Evolutionary conservation across 2,888 invertebrate species (phyloP).

Genomic region (Ecdyonurus torrentis): DNA sequence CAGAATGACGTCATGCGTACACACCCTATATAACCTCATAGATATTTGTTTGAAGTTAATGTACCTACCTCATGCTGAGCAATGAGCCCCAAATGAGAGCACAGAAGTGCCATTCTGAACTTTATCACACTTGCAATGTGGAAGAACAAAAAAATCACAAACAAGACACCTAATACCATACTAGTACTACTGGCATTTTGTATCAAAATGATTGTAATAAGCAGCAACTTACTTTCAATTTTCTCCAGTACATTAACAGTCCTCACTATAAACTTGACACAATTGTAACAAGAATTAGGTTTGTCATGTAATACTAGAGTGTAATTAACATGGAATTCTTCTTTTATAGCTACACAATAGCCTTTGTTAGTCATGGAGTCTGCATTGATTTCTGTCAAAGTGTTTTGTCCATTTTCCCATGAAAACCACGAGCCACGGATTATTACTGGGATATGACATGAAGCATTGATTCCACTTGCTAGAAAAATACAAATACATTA

Average conservation of each 20-base stretch:
- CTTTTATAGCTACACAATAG: constrained; percentile 49
- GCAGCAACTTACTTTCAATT: constrained; percentile 49
- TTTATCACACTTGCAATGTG: not conserved
- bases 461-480: not conserved
- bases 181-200: too few relatives aligned
- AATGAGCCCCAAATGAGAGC: too few relatives aligned
- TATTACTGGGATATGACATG: constrained; percentile 58
- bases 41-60: too few relatives aligned
- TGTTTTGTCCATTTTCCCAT: constrained; percentile 71
- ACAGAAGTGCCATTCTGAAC: not conserved
- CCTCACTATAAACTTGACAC: constrained; percentile 66
- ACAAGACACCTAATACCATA: too few relatives aligned
- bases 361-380: constrained; percentile 58
- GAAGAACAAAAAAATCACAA: not conserved
- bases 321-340: constrained; percentile 63
- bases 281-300: constrained; percentile 53
- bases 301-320: constrained; percentile 57
- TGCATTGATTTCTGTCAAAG: constrained; percentile 66
- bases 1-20: too few relatives aligned
- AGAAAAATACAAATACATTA: too few relatives aligned
- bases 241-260: constrained; percentile 82
- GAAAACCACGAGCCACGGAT: constrained; percentile 83
- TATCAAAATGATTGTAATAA: too few relatives aligned
- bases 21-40: too few relatives aligned
- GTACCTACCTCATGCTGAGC: too few relatives aligned